Conservation (phyloP, 2,113 vertebrate genomes). For the Thamnophis sirtalis region DNA sequence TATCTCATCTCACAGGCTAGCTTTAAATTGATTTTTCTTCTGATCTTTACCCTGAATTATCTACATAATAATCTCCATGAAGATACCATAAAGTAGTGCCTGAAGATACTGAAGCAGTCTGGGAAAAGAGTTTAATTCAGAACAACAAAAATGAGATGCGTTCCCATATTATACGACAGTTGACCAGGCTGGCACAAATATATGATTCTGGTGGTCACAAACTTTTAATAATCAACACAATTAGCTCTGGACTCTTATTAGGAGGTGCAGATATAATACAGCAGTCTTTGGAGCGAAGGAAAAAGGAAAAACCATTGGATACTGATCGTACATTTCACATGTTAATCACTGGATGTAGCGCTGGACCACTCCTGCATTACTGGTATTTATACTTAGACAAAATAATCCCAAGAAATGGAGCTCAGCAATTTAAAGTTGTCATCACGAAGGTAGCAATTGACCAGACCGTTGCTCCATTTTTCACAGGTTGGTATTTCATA, state of each 20-base stretch:
- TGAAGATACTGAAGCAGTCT: background rate
- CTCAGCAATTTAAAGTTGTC: background rate
- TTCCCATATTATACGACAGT: slow-evolving; percentile 59
- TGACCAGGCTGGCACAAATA: slow-evolving; percentile 64
- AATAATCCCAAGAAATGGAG: background rate
- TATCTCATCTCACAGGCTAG: background rate
- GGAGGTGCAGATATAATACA: slow-evolving; percentile 68
- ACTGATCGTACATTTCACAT: background rate
- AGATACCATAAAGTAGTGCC: background rate
- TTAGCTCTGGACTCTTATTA: slow-evolving; percentile 69
- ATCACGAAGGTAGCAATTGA: background rate
- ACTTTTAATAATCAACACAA: slow-evolving; percentile 72
- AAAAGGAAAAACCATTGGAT: slow-evolving; percentile 21
- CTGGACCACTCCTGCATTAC: background rate
- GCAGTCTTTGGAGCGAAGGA: slow-evolving; percentile 31
- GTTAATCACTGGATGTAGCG: background rate
- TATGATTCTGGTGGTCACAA: slow-evolving; percentile 68
- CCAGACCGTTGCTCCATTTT: background rate
- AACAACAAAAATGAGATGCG: slow-evolving; percentile 46
- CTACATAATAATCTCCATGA: background rate
- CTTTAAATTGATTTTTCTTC: background rate
- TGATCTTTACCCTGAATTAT: background rate
- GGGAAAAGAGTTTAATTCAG: slow-evolving; percentile 1
- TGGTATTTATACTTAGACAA: background rate
- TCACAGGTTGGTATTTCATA: background rate